phyloP scores from a whole-genome alignment of 1,140 invertebrate genomes.

The Dryas iulia region DNA sequence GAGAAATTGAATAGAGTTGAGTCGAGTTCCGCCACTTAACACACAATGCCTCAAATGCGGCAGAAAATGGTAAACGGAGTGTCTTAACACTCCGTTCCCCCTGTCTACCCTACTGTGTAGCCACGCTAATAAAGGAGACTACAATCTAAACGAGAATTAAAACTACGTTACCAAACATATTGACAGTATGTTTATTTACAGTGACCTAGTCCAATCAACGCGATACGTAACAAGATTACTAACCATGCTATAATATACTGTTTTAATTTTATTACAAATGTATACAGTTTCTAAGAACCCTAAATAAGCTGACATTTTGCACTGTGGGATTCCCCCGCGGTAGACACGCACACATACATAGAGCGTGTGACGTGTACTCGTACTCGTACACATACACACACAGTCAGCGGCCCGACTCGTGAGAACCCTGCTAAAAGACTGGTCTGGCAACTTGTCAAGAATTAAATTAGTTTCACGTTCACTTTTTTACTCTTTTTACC shows the following conservation, averaged over 20 bases:
- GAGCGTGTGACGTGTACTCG: background rate
- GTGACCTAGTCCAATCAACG: too few species aligned
- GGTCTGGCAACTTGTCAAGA: slow-evolving; percentile 12
- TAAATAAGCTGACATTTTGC: slow-evolving; percentile 53
- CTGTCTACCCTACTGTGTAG: too few species aligned
- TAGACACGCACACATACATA: slow-evolving; percentile 26
- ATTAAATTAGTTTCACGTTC: background rate
- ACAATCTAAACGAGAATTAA: too few species aligned
- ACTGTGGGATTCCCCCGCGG: slow-evolving; percentile 57
- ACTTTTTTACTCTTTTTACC: background rate
- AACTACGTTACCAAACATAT: too few species aligned
- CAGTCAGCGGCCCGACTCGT: background rate
- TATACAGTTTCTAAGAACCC: slow-evolving; percentile 24
- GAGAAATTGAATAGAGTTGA: too few species aligned
- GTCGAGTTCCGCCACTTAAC: too few species aligned
- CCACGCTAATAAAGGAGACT: too few species aligned
- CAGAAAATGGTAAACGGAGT: too few species aligned
- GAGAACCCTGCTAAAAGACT: slow-evolving; percentile 10
- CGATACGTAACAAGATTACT: background rate
- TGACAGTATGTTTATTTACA: too few species aligned
- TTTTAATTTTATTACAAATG: background rate
- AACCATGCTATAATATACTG: background rate
- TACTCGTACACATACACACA: too few species aligned
- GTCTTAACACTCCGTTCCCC: too few species aligned
- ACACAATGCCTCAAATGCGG: too few species aligned